Conservation (phyloP, 2,888 invertebrate genomes). For the Tetrapedia diversipes region DNA sequence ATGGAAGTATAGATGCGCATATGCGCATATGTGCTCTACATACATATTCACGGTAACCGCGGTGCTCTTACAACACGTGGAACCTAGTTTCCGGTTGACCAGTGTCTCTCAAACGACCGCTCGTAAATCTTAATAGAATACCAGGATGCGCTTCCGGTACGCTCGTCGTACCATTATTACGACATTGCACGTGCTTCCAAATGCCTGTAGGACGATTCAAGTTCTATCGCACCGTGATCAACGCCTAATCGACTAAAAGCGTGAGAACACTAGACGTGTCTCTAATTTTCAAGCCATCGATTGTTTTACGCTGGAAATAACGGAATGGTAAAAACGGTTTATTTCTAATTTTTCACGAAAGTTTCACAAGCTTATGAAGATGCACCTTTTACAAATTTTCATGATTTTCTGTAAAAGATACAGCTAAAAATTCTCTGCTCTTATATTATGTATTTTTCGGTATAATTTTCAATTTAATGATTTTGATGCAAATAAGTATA, state of each 20-base stretch:
- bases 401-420: no score
- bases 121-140: slow-evolving; percentile 76
- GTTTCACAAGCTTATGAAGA: no score
- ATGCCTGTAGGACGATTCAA: slow-evolving; percentile 61
- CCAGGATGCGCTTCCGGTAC: slow-evolving; percentile 54
- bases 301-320: no score
- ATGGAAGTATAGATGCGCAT: slow-evolving; percentile 70
- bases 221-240: slow-evolving; percentile 53
- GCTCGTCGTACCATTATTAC: slow-evolving; percentile 61
- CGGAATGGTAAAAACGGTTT: no score
- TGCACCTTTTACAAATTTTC: no score
- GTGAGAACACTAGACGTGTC: neutral
- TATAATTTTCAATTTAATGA: no score
- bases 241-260: neutral
- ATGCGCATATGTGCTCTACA: slow-evolving; percentile 56
- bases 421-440: no score
- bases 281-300: no score
- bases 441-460: no score
- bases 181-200: slow-evolving; percentile 54
- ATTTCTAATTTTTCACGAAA: no score
- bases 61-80: slow-evolving; percentile 68
- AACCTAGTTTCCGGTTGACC: slow-evolving; percentile 75
- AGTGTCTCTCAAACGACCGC: slow-evolving; percentile 76
- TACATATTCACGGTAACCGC: slow-evolving; percentile 61
- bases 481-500: no score